Evolutionary conservation across 2,113 vertebrate genomes (phyloP).

Genomic region (Zingel zingel): DNA sequence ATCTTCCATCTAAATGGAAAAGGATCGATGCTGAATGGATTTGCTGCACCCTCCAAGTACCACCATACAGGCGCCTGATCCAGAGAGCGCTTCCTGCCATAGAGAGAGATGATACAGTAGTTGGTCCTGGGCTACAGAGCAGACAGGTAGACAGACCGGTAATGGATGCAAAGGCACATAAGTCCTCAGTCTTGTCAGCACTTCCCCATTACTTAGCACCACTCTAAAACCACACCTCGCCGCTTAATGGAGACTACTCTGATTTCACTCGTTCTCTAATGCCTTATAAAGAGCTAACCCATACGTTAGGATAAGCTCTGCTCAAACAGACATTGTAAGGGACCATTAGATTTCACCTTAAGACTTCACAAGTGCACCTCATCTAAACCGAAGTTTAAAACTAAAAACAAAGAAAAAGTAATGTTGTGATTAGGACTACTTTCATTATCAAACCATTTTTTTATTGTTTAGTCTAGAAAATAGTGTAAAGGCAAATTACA

Average conservation of each 20-base stretch:
- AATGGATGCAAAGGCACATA: conserved; percentile 80
- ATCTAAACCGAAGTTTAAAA: background rate
- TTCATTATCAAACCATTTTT: background rate
- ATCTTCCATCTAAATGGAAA: conserved; percentile 71
- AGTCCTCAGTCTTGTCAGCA: conserved; percentile 76
- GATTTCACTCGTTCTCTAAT: conserved; percentile 70
- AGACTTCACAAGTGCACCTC: background rate
- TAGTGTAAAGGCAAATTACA: background rate
- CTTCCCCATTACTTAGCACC: conserved; percentile 78
- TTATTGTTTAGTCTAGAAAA: background rate
- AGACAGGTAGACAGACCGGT: conserved; percentile 69
- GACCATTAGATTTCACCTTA: background rate
- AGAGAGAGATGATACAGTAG: conserved; percentile 43
- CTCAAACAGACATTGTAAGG: conserved; percentile 19
- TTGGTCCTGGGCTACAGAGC: conserved; percentile 50
- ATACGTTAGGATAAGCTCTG: conserved; percentile 13
- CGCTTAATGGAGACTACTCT: conserved; percentile 76
- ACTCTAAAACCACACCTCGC: conserved; percentile 81
- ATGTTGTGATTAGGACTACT: background rate
- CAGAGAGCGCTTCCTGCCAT: conserved; percentile 72
- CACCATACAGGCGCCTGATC: conserved; percentile 66
- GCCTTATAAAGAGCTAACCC: conserved; percentile 64
- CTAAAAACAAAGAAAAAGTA: background rate
- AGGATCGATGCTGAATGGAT: conserved; percentile 82
- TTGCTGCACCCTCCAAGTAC: conserved; percentile 72